Percentiles rank a stretch among this genome's conserved stretches.
Evolutionary conservation across 2,797 vertebrate genomes (phyloP).

Genomic region (Coregonus sp.): DNA sequence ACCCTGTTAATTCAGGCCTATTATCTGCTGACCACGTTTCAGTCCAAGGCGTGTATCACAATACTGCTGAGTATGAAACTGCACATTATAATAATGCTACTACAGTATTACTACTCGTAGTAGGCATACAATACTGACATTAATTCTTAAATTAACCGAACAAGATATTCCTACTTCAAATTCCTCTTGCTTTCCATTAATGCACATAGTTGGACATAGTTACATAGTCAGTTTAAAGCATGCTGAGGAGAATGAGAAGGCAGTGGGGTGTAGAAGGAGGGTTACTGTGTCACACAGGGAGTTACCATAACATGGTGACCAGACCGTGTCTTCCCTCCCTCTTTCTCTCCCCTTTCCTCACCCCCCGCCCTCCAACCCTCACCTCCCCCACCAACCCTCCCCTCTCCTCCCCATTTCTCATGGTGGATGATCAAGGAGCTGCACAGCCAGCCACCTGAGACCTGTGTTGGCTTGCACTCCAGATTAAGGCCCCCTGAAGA

Average conservation of each 20-base stretch:
- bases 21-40: no score
- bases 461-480: conserved; percentile 66
- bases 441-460: conserved; percentile 64
- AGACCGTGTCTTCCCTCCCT: conserved; percentile 28
- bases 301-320: conserved; percentile 43
- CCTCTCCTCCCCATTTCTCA: conserved; percentile 57
- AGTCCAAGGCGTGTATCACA: no score
- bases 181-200: conserved; percentile 2
- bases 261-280: conserved; percentile 19
- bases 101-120: not conserved
- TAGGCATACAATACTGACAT: not conserved
- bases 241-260: conserved; percentile 30
- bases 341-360: not conserved
- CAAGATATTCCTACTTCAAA: not conserved
- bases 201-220: not conserved
- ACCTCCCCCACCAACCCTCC: conserved; percentile 9
- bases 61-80: not conserved
- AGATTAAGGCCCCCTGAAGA: conserved; percentile 58
- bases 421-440: conserved; percentile 68
- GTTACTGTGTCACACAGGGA: conserved; percentile 55
- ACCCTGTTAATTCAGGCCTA: no score
- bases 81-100: conserved; percentile 9
- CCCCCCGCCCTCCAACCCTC: not conserved
- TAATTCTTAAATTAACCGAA: not conserved
- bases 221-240: conserved; percentile 5